phyloP scores from a whole-genome alignment of 2,888 invertebrate genomes.

The Heteromurus nitidus region DNA sequence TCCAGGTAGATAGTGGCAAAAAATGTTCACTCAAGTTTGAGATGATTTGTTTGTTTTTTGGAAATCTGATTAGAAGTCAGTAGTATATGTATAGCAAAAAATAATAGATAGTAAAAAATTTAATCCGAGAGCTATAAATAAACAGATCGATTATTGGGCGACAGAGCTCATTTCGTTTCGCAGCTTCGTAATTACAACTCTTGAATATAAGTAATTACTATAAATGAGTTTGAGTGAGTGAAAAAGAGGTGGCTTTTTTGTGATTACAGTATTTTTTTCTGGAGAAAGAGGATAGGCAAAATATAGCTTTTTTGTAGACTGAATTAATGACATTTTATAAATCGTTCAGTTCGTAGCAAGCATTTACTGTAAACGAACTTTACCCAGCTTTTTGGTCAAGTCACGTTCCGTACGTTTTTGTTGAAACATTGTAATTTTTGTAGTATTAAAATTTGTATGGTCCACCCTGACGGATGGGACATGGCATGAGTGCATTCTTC shows the following conservation, averaged over 20 bases:
- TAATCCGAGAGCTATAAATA: too few species aligned
- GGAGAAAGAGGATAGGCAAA: constrained; percentile 9
- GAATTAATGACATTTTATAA: constrained; percentile 31
- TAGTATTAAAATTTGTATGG: too few species aligned
- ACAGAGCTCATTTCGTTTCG: too few species aligned
- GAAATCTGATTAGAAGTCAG: too few species aligned
- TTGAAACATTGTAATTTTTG: too few species aligned
- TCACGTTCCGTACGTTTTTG: constrained; percentile 29
- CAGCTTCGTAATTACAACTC: too few species aligned
- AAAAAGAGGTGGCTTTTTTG: neutral
- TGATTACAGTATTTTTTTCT: constrained; percentile 6
- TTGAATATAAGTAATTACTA: neutral
- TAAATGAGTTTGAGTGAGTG: neutral
- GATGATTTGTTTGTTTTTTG: too few species aligned
- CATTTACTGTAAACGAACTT: constrained; percentile 42
- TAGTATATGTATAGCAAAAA: too few species aligned
- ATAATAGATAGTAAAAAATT: neutral
- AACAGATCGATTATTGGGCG: too few species aligned
- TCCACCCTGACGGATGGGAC: constrained; percentile 46
- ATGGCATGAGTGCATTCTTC: constrained; percentile 32
- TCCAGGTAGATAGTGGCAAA: too few species aligned
- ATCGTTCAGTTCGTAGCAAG: constrained; percentile 51
- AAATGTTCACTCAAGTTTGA: too few species aligned
- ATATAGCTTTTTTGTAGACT: constrained; percentile 4
- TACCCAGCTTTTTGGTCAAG: constrained; percentile 35